Conservation (phyloP, 2,113 vertebrate genomes). For the Brachyhypopomus gauderio region DNA sequence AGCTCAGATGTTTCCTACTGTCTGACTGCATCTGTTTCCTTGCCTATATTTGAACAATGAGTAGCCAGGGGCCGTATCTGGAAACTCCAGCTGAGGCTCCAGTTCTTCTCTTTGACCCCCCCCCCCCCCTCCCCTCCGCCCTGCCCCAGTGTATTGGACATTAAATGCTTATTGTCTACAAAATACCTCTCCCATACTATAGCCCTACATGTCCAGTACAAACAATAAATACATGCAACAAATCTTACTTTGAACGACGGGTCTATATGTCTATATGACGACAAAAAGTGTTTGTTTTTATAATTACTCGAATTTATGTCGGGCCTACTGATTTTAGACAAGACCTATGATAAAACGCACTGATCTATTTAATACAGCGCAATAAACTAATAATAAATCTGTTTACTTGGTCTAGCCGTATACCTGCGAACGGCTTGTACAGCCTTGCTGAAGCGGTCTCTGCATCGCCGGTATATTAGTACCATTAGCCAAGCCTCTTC, state of each 20-base stretch:
- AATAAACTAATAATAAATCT: not conserved
- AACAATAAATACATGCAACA: not conserved
- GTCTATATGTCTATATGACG: too few species aligned
- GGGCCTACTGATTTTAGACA: too few species aligned
- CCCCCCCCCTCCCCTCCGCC: too few species aligned
- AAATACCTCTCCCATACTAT: not conserved
- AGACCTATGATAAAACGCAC: too few species aligned
- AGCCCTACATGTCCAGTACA: not conserved
- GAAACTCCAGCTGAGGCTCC: conserved; percentile 21
- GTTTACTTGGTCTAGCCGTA: not conserved
- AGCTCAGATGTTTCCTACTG: conserved; percentile 35
- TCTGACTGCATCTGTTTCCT: conserved; percentile 41
- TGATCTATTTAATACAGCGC: too few species aligned
- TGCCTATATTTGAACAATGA: conserved; percentile 32
- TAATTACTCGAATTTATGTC: too few species aligned
- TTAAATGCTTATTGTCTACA: not conserved
- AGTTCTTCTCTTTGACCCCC: not conserved
- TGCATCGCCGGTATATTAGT: not conserved
- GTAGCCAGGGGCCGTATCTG: conserved; percentile 14
- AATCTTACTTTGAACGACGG: not conserved
- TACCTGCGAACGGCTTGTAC: not conserved
- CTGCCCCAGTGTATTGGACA: not conserved
- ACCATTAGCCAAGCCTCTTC: conserved; percentile 2
- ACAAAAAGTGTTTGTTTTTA: too few species aligned
- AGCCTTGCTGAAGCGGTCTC: not conserved